Percentiles rank a stretch among this genome's conserved stretches.
Conservation (phyloP, 2,797 vertebrate species). For the Rhabdophis nuchalis region DNA sequence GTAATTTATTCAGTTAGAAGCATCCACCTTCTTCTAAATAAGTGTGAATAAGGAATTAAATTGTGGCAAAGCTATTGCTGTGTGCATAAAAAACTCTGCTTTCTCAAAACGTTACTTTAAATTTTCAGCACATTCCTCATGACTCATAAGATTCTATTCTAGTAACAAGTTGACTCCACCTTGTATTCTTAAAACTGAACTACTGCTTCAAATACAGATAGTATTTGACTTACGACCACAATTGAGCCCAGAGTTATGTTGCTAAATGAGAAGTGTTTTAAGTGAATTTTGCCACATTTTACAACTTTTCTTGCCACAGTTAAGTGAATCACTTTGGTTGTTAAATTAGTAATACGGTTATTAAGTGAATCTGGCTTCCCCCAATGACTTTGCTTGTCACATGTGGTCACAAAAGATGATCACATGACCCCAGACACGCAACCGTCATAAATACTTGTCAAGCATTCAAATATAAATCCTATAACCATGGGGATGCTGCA, state of each 20-base stretch:
- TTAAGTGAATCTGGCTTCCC: neutral
- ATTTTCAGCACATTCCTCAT: neutral
- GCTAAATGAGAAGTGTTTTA: neutral
- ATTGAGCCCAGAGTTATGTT: neutral
- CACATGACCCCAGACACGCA: neutral
- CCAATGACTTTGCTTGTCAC: too few relatives aligned
- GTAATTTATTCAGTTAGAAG: constrained; percentile 5
- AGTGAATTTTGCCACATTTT: neutral
- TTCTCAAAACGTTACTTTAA: neutral
- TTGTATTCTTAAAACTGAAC: neutral
- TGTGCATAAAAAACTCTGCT: neutral
- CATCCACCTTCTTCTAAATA: constrained; percentile 12
- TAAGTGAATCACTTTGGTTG: neutral
- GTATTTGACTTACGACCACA: neutral
- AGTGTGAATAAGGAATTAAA: neutral
- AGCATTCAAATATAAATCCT: neutral
- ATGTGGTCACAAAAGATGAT: neutral
- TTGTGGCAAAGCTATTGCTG: neutral
- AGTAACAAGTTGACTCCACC: neutral
- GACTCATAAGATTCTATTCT: constrained; percentile 5
- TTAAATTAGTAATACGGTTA: neutral
- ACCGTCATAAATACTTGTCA: neutral
- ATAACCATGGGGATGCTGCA: neutral
- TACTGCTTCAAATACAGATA: neutral
- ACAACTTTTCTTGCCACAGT: neutral